Evolutionary conservation across 1,140 invertebrate species (phyloP).

Genomic region (Bombus cullumanus): DNA sequence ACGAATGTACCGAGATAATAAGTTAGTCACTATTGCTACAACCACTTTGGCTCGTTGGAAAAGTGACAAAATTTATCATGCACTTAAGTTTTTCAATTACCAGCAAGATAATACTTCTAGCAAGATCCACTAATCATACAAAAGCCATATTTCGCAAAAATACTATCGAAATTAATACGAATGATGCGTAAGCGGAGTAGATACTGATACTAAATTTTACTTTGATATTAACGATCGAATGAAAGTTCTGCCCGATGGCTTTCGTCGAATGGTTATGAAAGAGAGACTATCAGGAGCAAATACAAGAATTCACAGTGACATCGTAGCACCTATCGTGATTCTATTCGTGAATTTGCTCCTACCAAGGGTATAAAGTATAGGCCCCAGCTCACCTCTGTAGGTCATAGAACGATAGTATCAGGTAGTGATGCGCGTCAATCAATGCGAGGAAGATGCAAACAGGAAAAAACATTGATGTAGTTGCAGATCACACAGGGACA

Average conservation of each 20-base stretch:
- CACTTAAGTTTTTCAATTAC: not conserved
- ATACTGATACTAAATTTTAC: not conserved
- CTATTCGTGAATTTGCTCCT: constrained; percentile 72
- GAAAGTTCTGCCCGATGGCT: constrained; percentile 21
- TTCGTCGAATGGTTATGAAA: constrained; percentile 52
- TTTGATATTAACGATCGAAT: constrained; percentile 5
- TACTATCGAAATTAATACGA: constrained; percentile 10
- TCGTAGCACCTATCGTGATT: not conserved
- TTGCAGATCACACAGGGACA: constrained; percentile 54
- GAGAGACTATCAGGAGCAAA: constrained; percentile 70
- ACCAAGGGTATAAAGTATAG: constrained; percentile 71
- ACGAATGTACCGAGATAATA: constrained; percentile 17
- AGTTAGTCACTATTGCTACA: constrained; percentile 25
- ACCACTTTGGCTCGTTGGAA: constrained; percentile 6
- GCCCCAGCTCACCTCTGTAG: constrained; percentile 83
- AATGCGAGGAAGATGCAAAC: constrained; percentile 81
- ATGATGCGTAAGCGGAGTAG: constrained; percentile 38
- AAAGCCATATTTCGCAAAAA: constrained; percentile 19
- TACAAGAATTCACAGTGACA: constrained; percentile 65
- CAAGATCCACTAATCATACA: constrained; percentile 6
- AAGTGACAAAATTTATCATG: constrained; percentile 3
- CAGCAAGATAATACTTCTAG: not conserved
- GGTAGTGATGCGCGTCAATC: constrained; percentile 81
- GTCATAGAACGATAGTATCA: constrained; percentile 81
- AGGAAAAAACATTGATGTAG: constrained; percentile 80